A percentile compares a stretch with the other conserved stretches of the same genome.
Evolutionary conservation across 1,140 invertebrate genomes (phyloP).

Genomic region (Nephila pilipes): DNA sequence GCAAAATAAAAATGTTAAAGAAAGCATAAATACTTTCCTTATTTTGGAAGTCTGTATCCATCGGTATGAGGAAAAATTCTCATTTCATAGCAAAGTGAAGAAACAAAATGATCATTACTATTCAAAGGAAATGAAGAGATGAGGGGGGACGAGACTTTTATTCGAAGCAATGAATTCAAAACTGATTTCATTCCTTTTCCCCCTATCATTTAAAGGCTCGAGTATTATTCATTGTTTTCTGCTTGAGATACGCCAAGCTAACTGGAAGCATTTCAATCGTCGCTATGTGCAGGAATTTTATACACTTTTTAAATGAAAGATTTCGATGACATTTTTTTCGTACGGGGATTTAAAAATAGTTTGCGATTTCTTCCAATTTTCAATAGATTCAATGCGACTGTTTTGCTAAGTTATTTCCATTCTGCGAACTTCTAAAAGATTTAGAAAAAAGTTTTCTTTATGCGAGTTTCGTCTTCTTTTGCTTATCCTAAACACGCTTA

Average conservation of each 20-base stretch:
- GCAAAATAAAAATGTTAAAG: conserved; percentile 16
- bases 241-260: background rate
- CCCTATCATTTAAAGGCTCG: conserved; percentile 29
- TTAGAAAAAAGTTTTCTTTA: conserved; percentile 3
- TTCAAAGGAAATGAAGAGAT: conserved; percentile 55
- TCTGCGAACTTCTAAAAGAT: background rate
- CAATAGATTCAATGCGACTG: background rate
- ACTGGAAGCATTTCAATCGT: conserved; percentile 31
- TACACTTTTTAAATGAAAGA: conserved; percentile 24
- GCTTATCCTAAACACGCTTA: background rate
- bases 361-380: background rate
- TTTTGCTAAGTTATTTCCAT: conserved; percentile 21
- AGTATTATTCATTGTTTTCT: conserved; percentile 75
- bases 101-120: conserved; percentile 75
- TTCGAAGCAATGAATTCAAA: conserved; percentile 72
- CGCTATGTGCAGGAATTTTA: conserved; percentile 24
- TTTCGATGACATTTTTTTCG: background rate
- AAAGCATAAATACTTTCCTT: conserved; percentile 66
- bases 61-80: conserved; percentile 50
- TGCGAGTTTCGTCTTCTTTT: background rate
- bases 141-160: conserved; percentile 35
- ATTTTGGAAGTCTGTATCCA: conserved; percentile 52
- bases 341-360: conserved; percentile 1
- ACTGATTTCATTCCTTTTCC: conserved; percentile 46
- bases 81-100: conserved; percentile 50